Conservation (phyloP, 2,888 invertebrate species). For the Heliconius sara region DNA sequence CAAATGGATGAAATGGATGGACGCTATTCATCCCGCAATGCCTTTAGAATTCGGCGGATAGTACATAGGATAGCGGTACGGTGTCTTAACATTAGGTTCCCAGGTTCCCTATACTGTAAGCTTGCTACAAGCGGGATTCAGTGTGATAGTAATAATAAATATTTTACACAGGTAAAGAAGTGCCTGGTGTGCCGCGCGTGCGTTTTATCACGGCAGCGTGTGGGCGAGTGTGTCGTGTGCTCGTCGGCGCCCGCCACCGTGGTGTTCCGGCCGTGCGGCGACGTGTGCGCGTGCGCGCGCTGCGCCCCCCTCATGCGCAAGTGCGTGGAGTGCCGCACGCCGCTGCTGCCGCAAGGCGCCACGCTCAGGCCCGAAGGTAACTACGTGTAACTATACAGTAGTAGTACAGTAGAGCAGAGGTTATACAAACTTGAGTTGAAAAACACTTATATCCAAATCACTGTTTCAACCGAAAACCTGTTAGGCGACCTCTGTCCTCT, state of each 20-base stretch:
- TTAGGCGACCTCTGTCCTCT: too few relatives aligned
- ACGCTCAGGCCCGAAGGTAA: constrained; percentile 55
- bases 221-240: constrained; percentile 98
- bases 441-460: too few relatives aligned
- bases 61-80: too few relatives aligned
- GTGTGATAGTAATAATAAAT: too few relatives aligned
- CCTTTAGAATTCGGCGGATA: too few relatives aligned
- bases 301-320: constrained; percentile 98
- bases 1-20: too few relatives aligned
- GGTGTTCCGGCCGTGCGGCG: constrained; percentile 97
- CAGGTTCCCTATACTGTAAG: too few relatives aligned
- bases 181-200: constrained; percentile 96
- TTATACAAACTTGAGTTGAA: background rate
- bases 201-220: constrained; percentile 90
- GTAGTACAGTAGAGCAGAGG: background rate
- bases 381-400: too few relatives aligned
- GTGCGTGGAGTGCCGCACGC: constrained; percentile 96
- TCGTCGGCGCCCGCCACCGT: constrained; percentile 96
- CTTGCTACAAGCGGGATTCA: too few relatives aligned
- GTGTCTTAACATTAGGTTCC: too few relatives aligned
- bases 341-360: constrained; percentile 79
- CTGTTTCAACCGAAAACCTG: too few relatives aligned
- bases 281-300: constrained; percentile 94
- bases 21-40: too few relatives aligned
- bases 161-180: constrained; percentile 89